These are phyloP conservation scores for Chelonus formosanus DNA, from an alignment of 2,888 invertebrate species.

Conservation along the genomic window DNA sequence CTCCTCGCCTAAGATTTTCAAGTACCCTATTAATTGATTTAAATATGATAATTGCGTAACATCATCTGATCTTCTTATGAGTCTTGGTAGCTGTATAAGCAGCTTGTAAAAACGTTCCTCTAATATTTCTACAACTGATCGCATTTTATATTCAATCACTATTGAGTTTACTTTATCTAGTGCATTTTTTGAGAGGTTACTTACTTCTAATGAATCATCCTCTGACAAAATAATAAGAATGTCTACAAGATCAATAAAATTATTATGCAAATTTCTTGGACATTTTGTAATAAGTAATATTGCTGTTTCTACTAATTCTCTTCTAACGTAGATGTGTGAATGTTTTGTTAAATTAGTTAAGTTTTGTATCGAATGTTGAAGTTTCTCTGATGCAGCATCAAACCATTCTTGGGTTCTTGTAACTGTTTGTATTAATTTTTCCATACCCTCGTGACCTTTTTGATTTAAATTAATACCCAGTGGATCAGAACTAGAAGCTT, in stretches of 20 bases:
- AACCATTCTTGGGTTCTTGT: conserved; percentile 70
- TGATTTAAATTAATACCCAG: conserved; percentile 43
- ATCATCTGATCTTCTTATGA: conserved; percentile 72
- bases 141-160: conserved; percentile 59
- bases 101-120: conserved; percentile 72
- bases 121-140: conserved; percentile 67
- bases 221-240: conserved; percentile 75
- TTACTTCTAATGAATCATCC: conserved; percentile 71
- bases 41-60: conserved; percentile 71
- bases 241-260: conserved; percentile 73
- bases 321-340: conserved; percentile 71
- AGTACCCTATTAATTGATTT: conserved; percentile 74
- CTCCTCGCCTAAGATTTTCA: conserved; percentile 69
- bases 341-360: conserved; percentile 70
- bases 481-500: conserved; percentile 40
- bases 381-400: conserved; percentile 69
- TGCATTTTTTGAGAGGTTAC: conserved; percentile 59
- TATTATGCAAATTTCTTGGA: conserved; percentile 71
- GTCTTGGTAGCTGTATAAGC: conserved; percentile 72
- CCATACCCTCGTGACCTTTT: conserved; percentile 55
- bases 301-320: conserved; percentile 72
- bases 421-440: conserved; percentile 60
- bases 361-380: conserved; percentile 67
- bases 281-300: conserved; percentile 71
- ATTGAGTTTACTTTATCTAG: conserved; percentile 64